phyloP scores from a whole-genome alignment of 2,888 invertebrate genomes.

The Aleiodes testaceus region DNA sequence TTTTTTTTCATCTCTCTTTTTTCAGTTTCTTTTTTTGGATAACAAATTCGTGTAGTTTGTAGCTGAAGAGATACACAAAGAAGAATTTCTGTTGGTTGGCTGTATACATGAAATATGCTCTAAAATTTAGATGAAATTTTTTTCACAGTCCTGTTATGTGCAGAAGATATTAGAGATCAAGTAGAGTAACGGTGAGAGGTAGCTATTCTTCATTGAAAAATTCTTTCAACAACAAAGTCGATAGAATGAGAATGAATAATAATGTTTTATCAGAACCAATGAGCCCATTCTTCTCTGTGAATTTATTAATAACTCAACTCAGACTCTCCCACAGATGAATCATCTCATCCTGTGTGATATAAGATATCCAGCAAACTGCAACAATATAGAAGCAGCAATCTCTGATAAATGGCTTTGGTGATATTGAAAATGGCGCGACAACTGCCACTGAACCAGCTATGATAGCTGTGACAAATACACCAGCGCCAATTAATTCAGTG shows the following conservation, averaged over 20 bases:
- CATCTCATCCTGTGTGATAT: slow-evolving; percentile 71
- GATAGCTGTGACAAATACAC: slow-evolving; percentile 77
- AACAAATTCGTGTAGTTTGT: not conserved
- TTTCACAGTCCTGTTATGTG: no score
- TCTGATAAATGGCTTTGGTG: slow-evolving; percentile 60
- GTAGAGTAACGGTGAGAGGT: not conserved
- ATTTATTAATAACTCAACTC: slow-evolving; percentile 59
- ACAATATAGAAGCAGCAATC: slow-evolving; percentile 65
- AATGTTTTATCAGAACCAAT: no score
- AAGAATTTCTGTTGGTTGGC: no score
- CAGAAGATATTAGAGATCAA: no score
- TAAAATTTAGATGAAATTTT: no score
- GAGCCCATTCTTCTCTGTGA: not conserved
- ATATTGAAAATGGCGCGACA: slow-evolving; percentile 74
- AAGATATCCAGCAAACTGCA: slow-evolving; percentile 74
- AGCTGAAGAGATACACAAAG: no score
- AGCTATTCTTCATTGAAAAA: no score
- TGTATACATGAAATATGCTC: no score
- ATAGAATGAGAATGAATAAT: not conserved
- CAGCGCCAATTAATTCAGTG: slow-evolving; percentile 75
- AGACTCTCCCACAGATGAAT: slow-evolving; percentile 74
- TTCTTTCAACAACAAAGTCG: slow-evolving; percentile 6
- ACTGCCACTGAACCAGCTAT: slow-evolving; percentile 77
- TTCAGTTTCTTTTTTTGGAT: slow-evolving; percentile 26
- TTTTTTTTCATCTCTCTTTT: no score